Evolutionary conservation across 2,888 invertebrate species (phyloP).

Genomic region (Teleiodes luculella): DNA sequence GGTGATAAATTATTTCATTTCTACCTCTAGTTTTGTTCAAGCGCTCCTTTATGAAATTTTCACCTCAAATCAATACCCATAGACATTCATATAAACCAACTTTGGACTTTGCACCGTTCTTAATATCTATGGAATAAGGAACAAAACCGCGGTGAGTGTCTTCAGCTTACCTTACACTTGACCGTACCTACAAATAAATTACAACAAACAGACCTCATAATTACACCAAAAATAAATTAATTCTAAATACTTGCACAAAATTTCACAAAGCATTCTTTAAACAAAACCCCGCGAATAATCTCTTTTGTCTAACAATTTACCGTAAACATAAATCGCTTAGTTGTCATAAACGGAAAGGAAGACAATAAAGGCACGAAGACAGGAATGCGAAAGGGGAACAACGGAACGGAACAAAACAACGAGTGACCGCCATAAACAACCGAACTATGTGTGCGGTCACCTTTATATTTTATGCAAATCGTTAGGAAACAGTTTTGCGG

Average conservation of each 20-base stretch:
- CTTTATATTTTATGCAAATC: conserved; percentile 79
- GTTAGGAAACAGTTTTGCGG: conserved; percentile 47
- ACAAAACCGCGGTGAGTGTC: too few relatives aligned
- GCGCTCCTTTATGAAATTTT: too few relatives aligned
- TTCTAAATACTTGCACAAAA: conserved; percentile 12
- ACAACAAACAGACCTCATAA: conserved; percentile 1
- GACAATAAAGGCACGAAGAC: conserved; percentile 72
- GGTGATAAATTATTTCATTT: background rate
- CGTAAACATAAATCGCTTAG: conserved; percentile 18
- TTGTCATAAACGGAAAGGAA: conserved; percentile 70
- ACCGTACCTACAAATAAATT: too few relatives aligned
- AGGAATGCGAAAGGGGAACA: conserved; percentile 64
- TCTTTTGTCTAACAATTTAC: conserved; percentile 23
- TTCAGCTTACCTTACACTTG: too few relatives aligned
- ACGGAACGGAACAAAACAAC: conserved; percentile 45
- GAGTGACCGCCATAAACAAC: conserved; percentile 75
- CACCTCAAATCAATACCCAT: too few relatives aligned
- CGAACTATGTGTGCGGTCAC: conserved; percentile 72
- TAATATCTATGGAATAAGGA: too few relatives aligned
- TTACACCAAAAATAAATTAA: conserved; percentile 7
- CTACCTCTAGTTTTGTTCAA: too few relatives aligned
- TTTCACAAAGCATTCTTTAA: conserved; percentile 3
- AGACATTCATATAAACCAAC: too few relatives aligned
- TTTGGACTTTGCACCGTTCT: too few relatives aligned
- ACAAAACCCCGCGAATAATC: conserved; percentile 10